These are phyloP conservation scores for Acrocephalus arundinaceus DNA, from an alignment of 2,113 vertebrate species.

Conservation along the genomic window DNA sequence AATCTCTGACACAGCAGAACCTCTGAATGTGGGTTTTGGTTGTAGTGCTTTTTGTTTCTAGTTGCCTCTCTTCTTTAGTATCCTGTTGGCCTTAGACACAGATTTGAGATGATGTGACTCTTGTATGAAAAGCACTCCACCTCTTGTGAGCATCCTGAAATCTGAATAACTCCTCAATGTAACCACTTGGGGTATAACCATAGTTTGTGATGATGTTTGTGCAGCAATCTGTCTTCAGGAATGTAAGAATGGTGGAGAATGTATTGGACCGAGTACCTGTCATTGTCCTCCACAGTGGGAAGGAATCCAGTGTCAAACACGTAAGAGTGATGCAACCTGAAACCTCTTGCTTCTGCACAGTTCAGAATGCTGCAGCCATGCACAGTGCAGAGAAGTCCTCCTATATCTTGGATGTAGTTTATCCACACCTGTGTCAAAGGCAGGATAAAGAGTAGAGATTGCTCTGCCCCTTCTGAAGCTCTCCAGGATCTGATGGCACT, in stretches of 20 bases:
- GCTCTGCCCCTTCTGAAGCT: background rate
- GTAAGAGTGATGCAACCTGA: slow-evolving; percentile 73
- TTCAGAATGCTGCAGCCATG: background rate
- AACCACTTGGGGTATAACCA: background rate
- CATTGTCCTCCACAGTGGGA: slow-evolving; percentile 84
- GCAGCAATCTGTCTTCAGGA: slow-evolving; percentile 88
- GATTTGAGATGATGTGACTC: background rate
- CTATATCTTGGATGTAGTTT: background rate
- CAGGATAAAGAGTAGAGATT: background rate
- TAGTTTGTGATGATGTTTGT: slow-evolving; percentile 15
- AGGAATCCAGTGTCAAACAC: slow-evolving; percentile 84
- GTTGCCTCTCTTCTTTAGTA: background rate
- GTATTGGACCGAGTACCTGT: slow-evolving; percentile 82
- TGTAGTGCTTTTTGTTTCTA: background rate
- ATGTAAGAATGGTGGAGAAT: slow-evolving; percentile 88
- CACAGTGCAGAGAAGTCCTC: background rate
- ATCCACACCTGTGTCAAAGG: background rate
- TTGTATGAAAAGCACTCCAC: background rate
- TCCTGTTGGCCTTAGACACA: background rate
- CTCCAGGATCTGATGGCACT: background rate
- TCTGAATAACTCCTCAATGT: background rate
- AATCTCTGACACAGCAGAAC: background rate
- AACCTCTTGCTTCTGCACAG: background rate
- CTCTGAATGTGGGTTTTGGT: background rate
- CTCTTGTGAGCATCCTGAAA: background rate